Evolutionary conservation across 2,888 invertebrate genomes (phyloP).

Genomic region (Polydrusus cervinus): DNA sequence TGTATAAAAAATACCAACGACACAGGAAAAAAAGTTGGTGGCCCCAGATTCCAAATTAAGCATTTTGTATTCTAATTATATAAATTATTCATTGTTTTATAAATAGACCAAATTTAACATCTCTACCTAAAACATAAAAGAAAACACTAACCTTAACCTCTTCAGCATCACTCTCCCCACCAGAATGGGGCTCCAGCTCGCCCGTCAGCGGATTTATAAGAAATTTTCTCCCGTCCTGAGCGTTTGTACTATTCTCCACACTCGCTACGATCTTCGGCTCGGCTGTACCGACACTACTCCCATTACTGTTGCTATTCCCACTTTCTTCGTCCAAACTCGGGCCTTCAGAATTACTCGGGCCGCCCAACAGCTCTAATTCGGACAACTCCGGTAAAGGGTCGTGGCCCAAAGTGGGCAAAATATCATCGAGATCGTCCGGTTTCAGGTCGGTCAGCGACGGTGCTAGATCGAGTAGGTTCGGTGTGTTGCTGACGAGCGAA

Average conservation of each 20-base stretch:
- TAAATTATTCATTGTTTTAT: too few species aligned
- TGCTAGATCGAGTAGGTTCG: conserved; percentile 67
- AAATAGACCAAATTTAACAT: too few species aligned
- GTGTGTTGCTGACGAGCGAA: conserved; percentile 56
- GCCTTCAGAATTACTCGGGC: conserved; percentile 41
- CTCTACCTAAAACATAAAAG: too few species aligned
- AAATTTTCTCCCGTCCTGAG: conserved; percentile 78
- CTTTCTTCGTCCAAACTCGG: conserved; percentile 26
- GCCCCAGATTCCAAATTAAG: too few species aligned
- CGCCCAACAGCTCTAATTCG: conserved; percentile 69
- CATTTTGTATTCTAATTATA: too few species aligned
- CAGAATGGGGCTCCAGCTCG: conserved; percentile 86
- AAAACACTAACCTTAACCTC: conserved; percentile 42
- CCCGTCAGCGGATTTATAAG: conserved; percentile 93
- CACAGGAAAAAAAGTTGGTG: too few species aligned
- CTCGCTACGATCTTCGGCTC: not conserved
- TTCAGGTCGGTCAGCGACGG: conserved; percentile 70
- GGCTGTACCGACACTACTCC: conserved; percentile 1
- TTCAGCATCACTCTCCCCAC: conserved; percentile 73
- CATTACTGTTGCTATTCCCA: conserved; percentile 22
- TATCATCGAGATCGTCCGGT: conserved; percentile 77
- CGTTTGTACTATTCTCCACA: conserved; percentile 42
- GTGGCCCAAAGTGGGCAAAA: conserved; percentile 76
- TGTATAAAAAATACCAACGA: too few species aligned
- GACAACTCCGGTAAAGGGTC: conserved; percentile 72